Evolutionary conservation across 1,140 invertebrate genomes (phyloP).

Genomic region (Meteorus sp.): DNA sequence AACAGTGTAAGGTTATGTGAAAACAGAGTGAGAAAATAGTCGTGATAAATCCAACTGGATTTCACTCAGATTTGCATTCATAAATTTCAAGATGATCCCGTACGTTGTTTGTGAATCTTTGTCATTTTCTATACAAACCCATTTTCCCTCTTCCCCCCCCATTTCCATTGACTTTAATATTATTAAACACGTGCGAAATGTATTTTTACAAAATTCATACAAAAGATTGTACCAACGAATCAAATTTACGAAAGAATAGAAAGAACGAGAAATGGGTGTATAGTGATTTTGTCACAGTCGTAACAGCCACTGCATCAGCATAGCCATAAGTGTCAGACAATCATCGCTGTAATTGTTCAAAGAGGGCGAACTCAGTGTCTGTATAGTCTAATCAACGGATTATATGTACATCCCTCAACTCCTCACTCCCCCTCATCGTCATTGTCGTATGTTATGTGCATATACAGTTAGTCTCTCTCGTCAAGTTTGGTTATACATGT

Average conservation of each 20-base stretch:
- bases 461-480: conserved; percentile 19
- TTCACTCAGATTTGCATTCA: conserved; percentile 16
- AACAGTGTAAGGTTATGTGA: not conserved
- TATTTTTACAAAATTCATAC: too few relatives aligned
- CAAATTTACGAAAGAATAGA: not conserved
- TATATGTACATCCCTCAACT: conserved; percentile 21
- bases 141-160: too few relatives aligned
- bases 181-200: too few relatives aligned
- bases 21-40: conserved; percentile 9
- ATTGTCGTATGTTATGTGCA: not conserved
- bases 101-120: too few relatives aligned
- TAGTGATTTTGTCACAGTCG: conserved; percentile 20
- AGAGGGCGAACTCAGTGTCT: conserved; percentile 19
- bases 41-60: conserved; percentile 17
- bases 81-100: conserved; percentile 15
- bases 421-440: too few relatives aligned
- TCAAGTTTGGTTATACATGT: conserved; percentile 5
- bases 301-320: conserved; percentile 20
- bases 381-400: conserved; percentile 28
- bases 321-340: conserved; percentile 27
- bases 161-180: not conserved
- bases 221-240: too few relatives aligned
- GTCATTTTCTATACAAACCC: too few relatives aligned
- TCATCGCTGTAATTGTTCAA: conserved; percentile 25
- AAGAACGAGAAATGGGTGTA: not conserved